Conservation (phyloP, 2,797 vertebrate species). For the Selene dorsalis region DNA sequence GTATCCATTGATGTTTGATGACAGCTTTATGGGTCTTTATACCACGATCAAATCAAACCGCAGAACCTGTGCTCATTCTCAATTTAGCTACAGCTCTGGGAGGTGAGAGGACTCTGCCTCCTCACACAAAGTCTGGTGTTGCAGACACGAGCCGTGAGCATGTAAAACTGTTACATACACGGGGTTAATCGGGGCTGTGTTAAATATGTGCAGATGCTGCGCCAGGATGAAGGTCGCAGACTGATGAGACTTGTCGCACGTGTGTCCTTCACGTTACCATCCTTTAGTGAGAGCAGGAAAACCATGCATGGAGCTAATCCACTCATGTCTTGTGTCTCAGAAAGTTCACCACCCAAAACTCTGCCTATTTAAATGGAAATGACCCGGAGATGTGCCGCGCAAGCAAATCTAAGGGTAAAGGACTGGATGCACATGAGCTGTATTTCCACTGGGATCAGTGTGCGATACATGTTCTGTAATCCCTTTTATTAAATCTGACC, state of each 20-base stretch:
- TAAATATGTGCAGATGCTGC: conserved; percentile 28
- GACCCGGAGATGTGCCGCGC: conserved; percentile 50
- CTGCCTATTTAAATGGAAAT: conserved; percentile 77
- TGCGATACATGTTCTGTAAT: conserved; percentile 11
- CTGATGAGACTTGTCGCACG: conserved; percentile 49
- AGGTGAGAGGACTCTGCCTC: conserved; percentile 17
- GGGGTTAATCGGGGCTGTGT: conserved; percentile 34
- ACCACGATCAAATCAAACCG: conserved; percentile 6
- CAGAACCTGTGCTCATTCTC: conserved; percentile 7
- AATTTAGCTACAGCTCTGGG: conserved; percentile 2
- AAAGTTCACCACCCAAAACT: conserved; percentile 54
- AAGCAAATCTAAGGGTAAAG: conserved; percentile 65
- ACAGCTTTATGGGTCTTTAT: conserved; percentile 15
- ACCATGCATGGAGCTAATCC: conserved; percentile 55
- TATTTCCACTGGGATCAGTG: conserved; percentile 62
- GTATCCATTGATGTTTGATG: background rate
- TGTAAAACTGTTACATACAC: conserved; percentile 12
- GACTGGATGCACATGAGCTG: conserved; percentile 64
- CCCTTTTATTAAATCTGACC: conserved; percentile 18
- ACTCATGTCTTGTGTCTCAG: conserved; percentile 49
- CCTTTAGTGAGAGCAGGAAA: conserved; percentile 37
- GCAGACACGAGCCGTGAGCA: conserved; percentile 14
- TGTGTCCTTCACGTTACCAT: conserved; percentile 49
- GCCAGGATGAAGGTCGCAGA: conserved; percentile 11
- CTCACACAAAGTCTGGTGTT: conserved; percentile 8